These are phyloP conservation scores for Perizoma affinitatum DNA, from an alignment of 2,888 invertebrate genomes.

Conservation along the genomic window DNA sequence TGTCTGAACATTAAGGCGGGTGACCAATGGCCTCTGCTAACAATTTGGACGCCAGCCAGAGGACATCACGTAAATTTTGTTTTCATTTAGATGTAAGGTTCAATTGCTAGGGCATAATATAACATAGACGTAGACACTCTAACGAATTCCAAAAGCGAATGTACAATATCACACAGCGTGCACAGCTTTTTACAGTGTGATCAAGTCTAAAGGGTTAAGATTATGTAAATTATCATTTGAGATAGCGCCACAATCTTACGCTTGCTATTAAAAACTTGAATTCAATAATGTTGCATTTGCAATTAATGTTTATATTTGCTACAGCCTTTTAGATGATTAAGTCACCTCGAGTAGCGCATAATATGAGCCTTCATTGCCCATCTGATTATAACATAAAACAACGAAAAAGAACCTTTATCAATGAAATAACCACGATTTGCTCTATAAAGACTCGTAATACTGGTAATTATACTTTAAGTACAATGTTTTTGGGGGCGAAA, in stretches of 20 bases:
- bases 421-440: slow-evolving; percentile 18
- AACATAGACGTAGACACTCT: too few relatives aligned
- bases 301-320: background rate
- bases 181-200: too few relatives aligned
- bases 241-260: too few relatives aligned
- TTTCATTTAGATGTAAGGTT: slow-evolving; percentile 24
- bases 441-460: slow-evolving; percentile 15
- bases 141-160: too few relatives aligned
- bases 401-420: slow-evolving; percentile 18
- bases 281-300: background rate
- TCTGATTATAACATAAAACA: slow-evolving; percentile 24
- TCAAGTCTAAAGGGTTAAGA: too few relatives aligned
- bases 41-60: slow-evolving; percentile 27
- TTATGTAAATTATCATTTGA: too few relatives aligned
- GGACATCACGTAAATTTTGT: slow-evolving; percentile 31
- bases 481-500: slow-evolving; percentile 11
- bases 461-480: slow-evolving; percentile 9
- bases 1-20: slow-evolving; percentile 30
- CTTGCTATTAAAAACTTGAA: too few relatives aligned
- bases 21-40: slow-evolving; percentile 29
- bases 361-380: slow-evolving; percentile 18
- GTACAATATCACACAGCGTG: too few relatives aligned
- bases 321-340: too few relatives aligned
- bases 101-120: background rate
- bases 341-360: background rate